Conservation (phyloP, 2,888 invertebrate species). For the Calliopum simillimum region DNA sequence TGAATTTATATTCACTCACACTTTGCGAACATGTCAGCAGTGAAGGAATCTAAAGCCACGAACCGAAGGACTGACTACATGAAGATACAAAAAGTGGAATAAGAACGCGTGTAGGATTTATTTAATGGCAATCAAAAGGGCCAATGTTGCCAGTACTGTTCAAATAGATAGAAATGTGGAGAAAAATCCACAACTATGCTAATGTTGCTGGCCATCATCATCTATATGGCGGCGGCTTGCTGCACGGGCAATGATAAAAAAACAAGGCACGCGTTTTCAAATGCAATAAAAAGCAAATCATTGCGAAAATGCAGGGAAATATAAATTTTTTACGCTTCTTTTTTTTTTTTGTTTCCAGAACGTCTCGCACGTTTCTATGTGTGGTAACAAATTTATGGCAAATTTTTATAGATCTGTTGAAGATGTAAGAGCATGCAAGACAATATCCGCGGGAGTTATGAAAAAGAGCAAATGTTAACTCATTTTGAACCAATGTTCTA, state of each 20-base stretch:
- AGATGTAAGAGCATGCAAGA: not conserved
- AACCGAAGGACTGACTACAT: not conserved
- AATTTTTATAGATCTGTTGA: slow-evolving; percentile 28
- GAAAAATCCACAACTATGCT: not conserved
- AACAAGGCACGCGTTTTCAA: slow-evolving; percentile 4
- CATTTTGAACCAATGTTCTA: too few species aligned
- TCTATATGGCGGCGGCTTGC: not conserved
- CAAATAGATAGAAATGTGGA: not conserved
- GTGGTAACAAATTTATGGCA: slow-evolving; percentile 32
- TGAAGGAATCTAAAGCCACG: not conserved
- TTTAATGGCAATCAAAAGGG: slow-evolving; percentile 30
- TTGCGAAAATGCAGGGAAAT: slow-evolving; percentile 5
- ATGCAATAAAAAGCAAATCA: slow-evolving; percentile 11
- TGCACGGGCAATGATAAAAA: not conserved
- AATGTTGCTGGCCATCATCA: not conserved
- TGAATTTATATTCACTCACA: slow-evolving; percentile 33
- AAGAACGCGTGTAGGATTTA: slow-evolving; percentile 23
- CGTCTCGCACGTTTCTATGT: not conserved
- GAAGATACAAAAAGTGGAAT: too few species aligned
- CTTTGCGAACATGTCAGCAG: slow-evolving; percentile 26
- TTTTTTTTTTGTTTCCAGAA: not conserved
- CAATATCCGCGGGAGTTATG: slow-evolving; percentile 13
- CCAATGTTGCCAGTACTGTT: slow-evolving; percentile 7
- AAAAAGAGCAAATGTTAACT: not conserved
- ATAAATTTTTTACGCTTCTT: not conserved